Base-by-base conservation (phyloP, 2,113 vertebrate genomes). In the Callipepla californica region DNA sequence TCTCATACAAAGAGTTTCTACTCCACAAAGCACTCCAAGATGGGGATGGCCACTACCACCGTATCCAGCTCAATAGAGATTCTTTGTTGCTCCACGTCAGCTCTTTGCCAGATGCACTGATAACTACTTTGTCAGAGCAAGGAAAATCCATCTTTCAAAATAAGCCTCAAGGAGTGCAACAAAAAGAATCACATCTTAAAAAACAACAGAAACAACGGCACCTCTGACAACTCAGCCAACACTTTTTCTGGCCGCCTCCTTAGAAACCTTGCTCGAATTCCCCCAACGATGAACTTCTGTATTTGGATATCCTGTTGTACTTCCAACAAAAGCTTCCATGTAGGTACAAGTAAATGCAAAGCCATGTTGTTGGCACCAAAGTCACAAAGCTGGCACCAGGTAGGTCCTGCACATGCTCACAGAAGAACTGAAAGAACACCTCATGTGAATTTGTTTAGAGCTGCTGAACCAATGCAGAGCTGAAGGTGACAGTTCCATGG, bases 101-200 rank as follows among this genome's bases (percentile, higher is more conserved):
- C 20, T 92, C 87, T 83, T 78, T 83, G 93, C 94, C 94, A 91
- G 90, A 86, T 25, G 69, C 1, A 0, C 79, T 95, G 73, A 88
- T 80, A 88, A 96, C 82, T 92, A 9, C 67, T 92, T 94, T 86
- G 95, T 91, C 96, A 91, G 89, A 96, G 82, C 40, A 70, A 87
- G 68, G 77, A 91, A 94, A 96, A 34, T 88, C 76, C 81, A 82
- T 87, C 79, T 80, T 93, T 93, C 75, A 85, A 88, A 94, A 87
- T 34, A 32, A 95, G 59, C 55, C 91, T 73, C 74, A 78, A 87
- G 58, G 80, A 80, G 63, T 50, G 28, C 13, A 91, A 91, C 58
- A 74, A 90, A 83, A 92, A 70, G 68, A 74, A 92, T 21, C 36
- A 40, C 63, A 86, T 95, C 44, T 69, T 20, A 48, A 78, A 72